Conservation (phyloP, 2,888 invertebrate genomes). For the Melieria picta region DNA sequence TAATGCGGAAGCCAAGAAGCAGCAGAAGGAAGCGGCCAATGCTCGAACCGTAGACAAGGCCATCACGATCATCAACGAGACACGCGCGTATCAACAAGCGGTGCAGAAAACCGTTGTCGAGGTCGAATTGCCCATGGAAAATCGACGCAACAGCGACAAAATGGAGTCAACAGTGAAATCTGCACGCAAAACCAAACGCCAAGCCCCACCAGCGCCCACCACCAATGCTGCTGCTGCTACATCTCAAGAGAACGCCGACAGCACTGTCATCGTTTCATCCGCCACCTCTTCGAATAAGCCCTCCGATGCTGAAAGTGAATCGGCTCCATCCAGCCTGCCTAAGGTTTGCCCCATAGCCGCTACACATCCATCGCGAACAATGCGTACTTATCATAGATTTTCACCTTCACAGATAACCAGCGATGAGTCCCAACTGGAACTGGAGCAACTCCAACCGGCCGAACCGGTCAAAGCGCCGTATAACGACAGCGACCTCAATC, state of each 20-base stretch:
- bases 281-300: conserved; percentile 46
- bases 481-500: conserved; percentile 47
- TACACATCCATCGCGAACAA: neutral
- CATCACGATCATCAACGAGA: conserved; percentile 16
- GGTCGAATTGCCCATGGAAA: neutral
- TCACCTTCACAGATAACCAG: conserved; percentile 48
- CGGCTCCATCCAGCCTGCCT: conserved; percentile 53
- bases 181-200: conserved; percentile 41
- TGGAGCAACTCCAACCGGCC: neutral
- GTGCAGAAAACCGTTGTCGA: neutral
- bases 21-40: conserved; percentile 42
- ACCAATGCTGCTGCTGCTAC: neutral
- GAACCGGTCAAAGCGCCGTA: neutral
- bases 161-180: neutral
- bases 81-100: neutral
- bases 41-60: conserved; percentile 29
- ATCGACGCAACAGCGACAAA: conserved; percentile 14
- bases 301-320: conserved; percentile 56
- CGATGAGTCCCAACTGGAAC: conserved; percentile 54
- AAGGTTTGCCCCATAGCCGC: conserved; percentile 49
- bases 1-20: conserved; percentile 21
- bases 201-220: conserved; percentile 45
- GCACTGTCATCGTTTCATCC: conserved; percentile 37
- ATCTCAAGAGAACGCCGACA: neutral
- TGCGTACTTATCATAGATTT: too few relatives aligned